Percentiles rank a stretch among this genome's conserved stretches.
These are phyloP conservation scores for Eristalis intricaria DNA, from an alignment of 2,888 invertebrate species.

Conservation along the genomic window DNA sequence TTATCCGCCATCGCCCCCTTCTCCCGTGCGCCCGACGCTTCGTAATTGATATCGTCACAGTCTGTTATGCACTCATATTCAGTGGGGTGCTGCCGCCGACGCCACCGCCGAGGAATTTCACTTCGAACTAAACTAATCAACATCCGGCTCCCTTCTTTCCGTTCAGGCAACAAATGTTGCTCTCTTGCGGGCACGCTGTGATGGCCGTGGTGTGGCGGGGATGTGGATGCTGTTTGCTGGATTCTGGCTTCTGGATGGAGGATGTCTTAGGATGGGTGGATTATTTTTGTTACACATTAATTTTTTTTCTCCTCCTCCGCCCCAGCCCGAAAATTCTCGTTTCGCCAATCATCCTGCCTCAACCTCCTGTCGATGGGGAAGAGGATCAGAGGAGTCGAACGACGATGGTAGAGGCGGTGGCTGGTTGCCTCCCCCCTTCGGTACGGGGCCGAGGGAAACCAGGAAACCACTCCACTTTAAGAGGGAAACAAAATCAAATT, in stretches of 20 bases:
- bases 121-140: constrained; percentile 55
- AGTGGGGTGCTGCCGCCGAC: background rate
- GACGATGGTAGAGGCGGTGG: background rate
- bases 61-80: constrained; percentile 40
- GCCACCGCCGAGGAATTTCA: constrained; percentile 26
- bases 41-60: constrained; percentile 66
- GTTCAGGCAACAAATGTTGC: constrained; percentile 30
- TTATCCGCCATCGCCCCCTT: background rate
- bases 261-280: constrained; percentile 33
- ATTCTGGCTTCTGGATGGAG: background rate
- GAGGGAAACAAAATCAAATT: background rate
- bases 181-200: constrained; percentile 3
- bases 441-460: too few species aligned
- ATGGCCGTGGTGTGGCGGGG: background rate
- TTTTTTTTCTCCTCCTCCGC: constrained; percentile 20
- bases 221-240: background rate
- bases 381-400: background rate
- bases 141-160: constrained; percentile 24
- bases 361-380: background rate
- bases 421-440: background rate
- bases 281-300: constrained; percentile 59
- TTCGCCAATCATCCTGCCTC: background rate
- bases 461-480: background rate
- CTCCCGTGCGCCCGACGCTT: background rate
- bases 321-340: background rate